phyloP scores from a whole-genome alignment of 2,113 vertebrate genomes.

The Pachypanchax playfairii region DNA sequence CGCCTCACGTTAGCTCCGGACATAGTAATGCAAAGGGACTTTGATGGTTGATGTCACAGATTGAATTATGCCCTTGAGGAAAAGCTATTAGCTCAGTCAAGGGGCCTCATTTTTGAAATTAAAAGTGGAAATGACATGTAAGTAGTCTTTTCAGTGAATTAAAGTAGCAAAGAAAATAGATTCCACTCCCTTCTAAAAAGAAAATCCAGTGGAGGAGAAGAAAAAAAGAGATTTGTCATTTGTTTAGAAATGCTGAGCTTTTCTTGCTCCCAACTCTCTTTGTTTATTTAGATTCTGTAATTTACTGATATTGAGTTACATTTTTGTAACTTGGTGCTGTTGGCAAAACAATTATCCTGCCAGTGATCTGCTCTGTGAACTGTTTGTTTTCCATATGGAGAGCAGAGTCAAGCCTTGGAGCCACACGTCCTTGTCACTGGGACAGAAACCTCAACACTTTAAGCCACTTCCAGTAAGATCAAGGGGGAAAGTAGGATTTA shows the following conservation, averaged over 20 bases:
- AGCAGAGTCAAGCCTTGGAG: slow-evolving; percentile 34
- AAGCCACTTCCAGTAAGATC: slow-evolving; percentile 66
- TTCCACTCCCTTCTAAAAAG: slow-evolving; percentile 54
- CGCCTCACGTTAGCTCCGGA: slow-evolving; percentile 68
- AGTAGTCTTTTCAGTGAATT: slow-evolving; percentile 81
- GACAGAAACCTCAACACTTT: slow-evolving; percentile 67
- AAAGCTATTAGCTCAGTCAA: slow-evolving; percentile 83
- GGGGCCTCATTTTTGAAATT: slow-evolving; percentile 82
- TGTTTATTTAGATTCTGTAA: slow-evolving; percentile 63
- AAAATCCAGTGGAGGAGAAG: slow-evolving; percentile 32
- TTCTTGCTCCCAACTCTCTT: slow-evolving; percentile 36
- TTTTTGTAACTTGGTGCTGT: slow-evolving; percentile 34
- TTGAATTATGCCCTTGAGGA: slow-evolving; percentile 84
- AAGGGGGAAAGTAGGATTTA: slow-evolving; percentile 68
- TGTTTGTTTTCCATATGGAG: slow-evolving; percentile 34
- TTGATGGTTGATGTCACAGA: slow-evolving; percentile 83
- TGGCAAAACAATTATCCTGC: slow-evolving; percentile 20
- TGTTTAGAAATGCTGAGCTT: slow-evolving; percentile 52
- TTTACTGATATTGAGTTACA: slow-evolving; percentile 64
- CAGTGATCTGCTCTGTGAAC: slow-evolving; percentile 23
- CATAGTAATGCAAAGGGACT: slow-evolving; percentile 75
- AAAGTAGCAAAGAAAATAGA: slow-evolving; percentile 72
- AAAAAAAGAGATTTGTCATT: slow-evolving; percentile 37
- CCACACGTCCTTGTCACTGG: slow-evolving; percentile 36
- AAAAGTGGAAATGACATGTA: slow-evolving; percentile 84